Evolutionary conservation across 1,140 invertebrate species (phyloP), one percentile per base, ranked within the genome.

Genomic region (Maconellicoccus hirsutus): DNA sequence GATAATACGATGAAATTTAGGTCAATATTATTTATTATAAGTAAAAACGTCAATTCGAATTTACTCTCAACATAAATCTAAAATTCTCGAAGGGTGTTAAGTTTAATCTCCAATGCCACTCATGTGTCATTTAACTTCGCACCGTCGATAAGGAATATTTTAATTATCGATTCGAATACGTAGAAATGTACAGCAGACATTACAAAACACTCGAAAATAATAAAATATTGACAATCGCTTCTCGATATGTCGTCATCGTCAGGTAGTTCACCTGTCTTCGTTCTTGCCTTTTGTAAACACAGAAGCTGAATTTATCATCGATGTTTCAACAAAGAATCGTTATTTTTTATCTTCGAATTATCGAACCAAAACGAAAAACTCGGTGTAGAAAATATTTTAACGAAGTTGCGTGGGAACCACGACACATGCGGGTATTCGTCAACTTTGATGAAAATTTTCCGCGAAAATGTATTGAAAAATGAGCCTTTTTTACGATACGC

Each of bases 1-100:
- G 29, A 33, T 33, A 33, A 33, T 6, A 33, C 12, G 29, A 23
- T 26, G 25, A 66, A 16, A 66, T 66, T 22, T 66, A 66, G 61
- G 61, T 66, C 61, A 66, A 23, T 25, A 66, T 66, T 66, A 66
- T 66, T 66, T 66, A 66, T 66, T 66, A 16, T 52, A 66, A 66
- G 21, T 66, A 66, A 66, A 66, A 23, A 66, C 42, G 61, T 66
- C 21, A 66, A 3, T 23, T 19, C 25, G 22, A 25, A 66, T 66
- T 25, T 66, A 23, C 25, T 25, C 16, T 23, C 10, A 26, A 66
- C 10, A 23, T 23, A 25, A 66, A 25, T 66, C 25, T 14, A 66
- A 66, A 66, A 66, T 66, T 66, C 19, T 66, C 22, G 61, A 23
- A 26, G 61, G 16, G 21, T 66, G 3, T 26, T 23, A 8, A 66